These are phyloP conservation scores for Pachliopta kotzebuea DNA, from an alignment of 2,888 invertebrate genomes.

Conservation along the genomic window DNA sequence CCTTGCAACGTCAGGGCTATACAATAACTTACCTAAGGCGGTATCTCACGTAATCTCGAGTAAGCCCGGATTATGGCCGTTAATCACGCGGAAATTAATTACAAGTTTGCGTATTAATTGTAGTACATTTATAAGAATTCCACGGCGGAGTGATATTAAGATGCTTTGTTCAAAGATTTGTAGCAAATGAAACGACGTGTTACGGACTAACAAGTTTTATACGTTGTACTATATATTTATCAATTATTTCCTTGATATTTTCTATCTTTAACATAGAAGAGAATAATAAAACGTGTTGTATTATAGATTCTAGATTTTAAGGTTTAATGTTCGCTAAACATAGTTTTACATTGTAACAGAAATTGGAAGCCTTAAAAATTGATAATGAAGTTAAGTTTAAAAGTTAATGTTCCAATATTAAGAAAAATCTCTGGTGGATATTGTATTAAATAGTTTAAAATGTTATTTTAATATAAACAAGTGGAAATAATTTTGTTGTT, in stretches of 20 bases:
- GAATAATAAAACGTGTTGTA: no score
- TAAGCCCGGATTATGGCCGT: constrained; percentile 78
- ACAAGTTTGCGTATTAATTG: constrained; percentile 80
- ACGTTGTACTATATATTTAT: neutral
- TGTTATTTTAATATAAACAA: neutral
- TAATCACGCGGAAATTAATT: constrained; percentile 80
- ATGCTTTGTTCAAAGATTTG: constrained; percentile 24
- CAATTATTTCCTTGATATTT: neutral
- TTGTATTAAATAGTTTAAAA: neutral
- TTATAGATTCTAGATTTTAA: no score
- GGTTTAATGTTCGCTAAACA: no score
- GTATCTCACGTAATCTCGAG: constrained; percentile 74
- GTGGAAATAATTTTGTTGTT: neutral
- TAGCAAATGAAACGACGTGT: constrained; percentile 18
- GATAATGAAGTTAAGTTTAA: neutral
- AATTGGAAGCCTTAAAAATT: no score
- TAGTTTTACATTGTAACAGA: no score
- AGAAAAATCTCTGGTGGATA: neutral
- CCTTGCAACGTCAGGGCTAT: constrained; percentile 57
- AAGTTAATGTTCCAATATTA: neutral
- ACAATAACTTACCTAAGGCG: constrained; percentile 74
- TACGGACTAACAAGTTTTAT: constrained; percentile 1
- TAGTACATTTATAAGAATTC: constrained; percentile 73
- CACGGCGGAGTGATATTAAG: constrained; percentile 44
- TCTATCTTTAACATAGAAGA: no score